phyloP scores from a whole-genome alignment of 2,113 vertebrate genomes.

The Marmota flaviventris region DNA sequence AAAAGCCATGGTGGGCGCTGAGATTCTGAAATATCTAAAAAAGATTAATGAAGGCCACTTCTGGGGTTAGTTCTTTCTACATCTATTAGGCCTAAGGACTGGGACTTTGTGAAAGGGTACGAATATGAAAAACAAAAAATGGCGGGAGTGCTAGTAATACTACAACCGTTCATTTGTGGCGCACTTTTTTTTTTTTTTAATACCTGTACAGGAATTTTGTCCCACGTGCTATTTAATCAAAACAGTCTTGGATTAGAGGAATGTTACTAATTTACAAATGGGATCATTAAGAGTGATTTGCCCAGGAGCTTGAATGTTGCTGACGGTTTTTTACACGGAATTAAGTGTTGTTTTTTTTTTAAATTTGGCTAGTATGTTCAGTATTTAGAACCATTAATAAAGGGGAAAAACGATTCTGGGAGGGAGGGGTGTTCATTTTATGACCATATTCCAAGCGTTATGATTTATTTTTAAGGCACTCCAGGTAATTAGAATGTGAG shows the following conservation, averaged over 20 bases:
- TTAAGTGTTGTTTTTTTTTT: neutral
- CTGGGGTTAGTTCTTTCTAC: neutral
- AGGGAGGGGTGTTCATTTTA: neutral
- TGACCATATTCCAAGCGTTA: neutral
- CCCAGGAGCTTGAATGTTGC: neutral
- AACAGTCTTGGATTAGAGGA: neutral
- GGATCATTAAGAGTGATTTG: neutral
- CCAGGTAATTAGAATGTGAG: neutral
- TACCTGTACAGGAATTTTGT: neutral
- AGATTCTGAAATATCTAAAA: neutral
- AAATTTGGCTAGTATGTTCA: neutral
- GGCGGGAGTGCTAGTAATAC: neutral
- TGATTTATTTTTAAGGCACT: constrained; percentile 5
- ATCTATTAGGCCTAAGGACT: neutral
- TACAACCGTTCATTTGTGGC: neutral
- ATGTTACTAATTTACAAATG: neutral
- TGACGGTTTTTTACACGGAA: neutral
- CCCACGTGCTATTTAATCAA: neutral
- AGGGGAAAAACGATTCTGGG: neutral
- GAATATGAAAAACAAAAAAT: neutral
- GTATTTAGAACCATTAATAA: neutral
- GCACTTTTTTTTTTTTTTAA: neutral
- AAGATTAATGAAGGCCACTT: neutral
- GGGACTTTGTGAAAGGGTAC: neutral
- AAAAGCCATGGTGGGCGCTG: neutral